phyloP scores from a whole-genome alignment of 2,113 vertebrate genomes.

The Alouatta palliata region DNA sequence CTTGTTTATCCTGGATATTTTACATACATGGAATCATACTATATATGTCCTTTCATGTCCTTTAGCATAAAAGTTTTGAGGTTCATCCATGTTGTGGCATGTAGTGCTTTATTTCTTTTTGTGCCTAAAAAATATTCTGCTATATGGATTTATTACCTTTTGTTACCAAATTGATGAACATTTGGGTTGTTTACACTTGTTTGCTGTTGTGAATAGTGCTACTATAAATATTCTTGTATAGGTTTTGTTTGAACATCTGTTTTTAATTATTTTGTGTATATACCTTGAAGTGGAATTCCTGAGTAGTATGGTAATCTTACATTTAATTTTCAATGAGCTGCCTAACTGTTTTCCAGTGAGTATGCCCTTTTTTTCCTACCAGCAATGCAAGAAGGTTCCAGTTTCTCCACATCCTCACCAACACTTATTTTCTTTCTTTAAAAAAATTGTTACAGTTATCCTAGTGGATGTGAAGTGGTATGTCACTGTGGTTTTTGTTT shows the following conservation, averaged over 20 bases:
- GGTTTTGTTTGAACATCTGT: not conserved
- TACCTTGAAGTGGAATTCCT: not conserved
- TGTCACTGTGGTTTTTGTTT: not conserved
- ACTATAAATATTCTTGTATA: not conserved
- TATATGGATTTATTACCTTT: not conserved
- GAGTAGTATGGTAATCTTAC: not conserved
- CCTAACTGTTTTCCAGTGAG: not conserved
- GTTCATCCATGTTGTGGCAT: not conserved
- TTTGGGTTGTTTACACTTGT: not conserved
- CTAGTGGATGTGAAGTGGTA: not conserved
- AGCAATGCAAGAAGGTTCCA: not conserved
- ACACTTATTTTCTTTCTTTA: not conserved
- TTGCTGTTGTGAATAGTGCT: not conserved
- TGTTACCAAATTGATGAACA: not conserved
- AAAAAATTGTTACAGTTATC: not conserved
- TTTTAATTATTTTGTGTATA: not conserved
- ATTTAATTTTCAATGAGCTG: slow-evolving; percentile 3
- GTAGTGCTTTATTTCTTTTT: not conserved
- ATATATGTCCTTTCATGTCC: not conserved
- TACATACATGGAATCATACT: not conserved
- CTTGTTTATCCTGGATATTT: not conserved
- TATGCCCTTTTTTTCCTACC: not conserved
- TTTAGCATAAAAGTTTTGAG: not conserved
- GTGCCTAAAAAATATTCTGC: not conserved
- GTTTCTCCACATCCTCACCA: not conserved